phyloP scores from a whole-genome alignment of 2,888 invertebrate species.

The Cataglyphis rosenhaueri region DNA sequence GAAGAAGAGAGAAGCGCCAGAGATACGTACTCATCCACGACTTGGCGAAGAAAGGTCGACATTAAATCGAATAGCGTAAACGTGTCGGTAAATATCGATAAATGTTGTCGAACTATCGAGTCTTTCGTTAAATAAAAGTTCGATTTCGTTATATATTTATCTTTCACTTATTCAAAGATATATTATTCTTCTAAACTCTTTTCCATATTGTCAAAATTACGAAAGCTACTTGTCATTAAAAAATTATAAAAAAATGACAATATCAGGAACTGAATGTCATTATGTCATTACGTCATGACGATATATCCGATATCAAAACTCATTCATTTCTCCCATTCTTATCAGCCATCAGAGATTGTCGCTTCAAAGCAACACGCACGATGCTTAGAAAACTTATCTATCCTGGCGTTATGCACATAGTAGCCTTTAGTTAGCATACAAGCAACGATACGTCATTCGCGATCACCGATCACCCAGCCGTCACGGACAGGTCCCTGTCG shows the following conservation, averaged over 20 bases:
- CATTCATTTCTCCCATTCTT: neutral
- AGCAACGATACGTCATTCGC: neutral
- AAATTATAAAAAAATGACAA: neutral
- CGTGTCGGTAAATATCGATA: neutral
- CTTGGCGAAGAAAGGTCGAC: neutral
- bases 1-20: slow-evolving; percentile 5
- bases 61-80: slow-evolving; percentile 3
- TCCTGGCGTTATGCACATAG: neutral
- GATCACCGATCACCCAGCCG: neutral
- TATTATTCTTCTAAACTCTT: neutral
- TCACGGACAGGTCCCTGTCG: neutral
- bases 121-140: slow-evolving; percentile 1
- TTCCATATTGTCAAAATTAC: neutral
- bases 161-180: neutral
- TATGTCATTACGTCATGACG: neutral
- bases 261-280: neutral
- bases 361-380: neutral
- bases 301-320: neutral
- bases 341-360: too few relatives aligned
- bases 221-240: neutral
- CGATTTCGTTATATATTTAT: neutral
- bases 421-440: neutral
- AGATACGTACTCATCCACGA: neutral
- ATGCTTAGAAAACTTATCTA: neutral
- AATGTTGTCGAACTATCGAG: neutral